phyloP scores from a whole-genome alignment of 2,113 vertebrate species.

The Lophotis ruficrista region DNA sequence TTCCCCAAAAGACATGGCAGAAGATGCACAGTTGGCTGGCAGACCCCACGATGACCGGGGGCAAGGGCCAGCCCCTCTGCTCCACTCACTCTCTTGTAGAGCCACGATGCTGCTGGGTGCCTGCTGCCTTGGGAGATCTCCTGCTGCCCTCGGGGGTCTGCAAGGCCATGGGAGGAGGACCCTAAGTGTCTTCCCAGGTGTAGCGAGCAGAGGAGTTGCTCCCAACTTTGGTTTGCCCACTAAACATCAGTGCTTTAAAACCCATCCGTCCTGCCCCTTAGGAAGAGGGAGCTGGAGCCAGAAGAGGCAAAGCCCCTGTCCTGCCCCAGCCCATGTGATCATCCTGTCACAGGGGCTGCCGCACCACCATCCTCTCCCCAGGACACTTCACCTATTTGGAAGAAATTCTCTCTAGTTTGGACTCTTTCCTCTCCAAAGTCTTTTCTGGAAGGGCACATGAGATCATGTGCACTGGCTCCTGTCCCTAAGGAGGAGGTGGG shows the following conservation, averaged over 20 bases:
- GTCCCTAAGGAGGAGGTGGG: neutral
- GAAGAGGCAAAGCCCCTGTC: neutral
- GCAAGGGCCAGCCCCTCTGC: neutral
- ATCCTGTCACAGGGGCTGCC: neutral
- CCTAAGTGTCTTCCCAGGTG: no score
- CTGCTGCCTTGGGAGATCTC: neutral
- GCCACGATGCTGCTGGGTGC: neutral
- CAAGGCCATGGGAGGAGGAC: neutral
- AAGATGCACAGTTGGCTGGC: neutral
- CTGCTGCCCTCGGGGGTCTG: neutral
- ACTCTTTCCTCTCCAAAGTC: neutral
- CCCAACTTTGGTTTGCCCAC: neutral
- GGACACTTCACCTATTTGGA: neutral
- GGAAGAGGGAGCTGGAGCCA: neutral
- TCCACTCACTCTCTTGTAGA: neutral
- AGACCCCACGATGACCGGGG: neutral
- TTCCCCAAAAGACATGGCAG: neutral
- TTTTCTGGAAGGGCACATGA: fast-evolving
- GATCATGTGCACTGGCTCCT: neutral
- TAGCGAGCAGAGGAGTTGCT: neutral
- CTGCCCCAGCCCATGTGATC: neutral
- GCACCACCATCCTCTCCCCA: neutral
- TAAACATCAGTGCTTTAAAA: neutral
- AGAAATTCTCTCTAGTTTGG: neutral
- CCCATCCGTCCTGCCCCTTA: neutral